Percentiles rank a stretch among this genome's conserved stretches.
These are phyloP conservation scores for Aurelia aurita complex sp. Pacific DNA, from an alignment of 30 jellyfish, hydroid and myxozoan genomes.

Conservation along the genomic window DNA sequence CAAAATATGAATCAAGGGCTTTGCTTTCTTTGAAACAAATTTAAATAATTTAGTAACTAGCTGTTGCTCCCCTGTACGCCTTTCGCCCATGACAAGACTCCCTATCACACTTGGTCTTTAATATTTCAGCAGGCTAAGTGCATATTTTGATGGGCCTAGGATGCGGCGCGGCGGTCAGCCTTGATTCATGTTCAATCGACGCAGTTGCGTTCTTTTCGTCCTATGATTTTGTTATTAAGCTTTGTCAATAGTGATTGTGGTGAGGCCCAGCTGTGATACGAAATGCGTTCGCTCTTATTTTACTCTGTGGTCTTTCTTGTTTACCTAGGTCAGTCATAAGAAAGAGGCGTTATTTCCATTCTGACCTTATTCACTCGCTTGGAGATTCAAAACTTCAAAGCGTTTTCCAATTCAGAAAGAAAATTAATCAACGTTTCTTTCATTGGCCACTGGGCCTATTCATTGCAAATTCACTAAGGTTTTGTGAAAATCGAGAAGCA, in stretches of 20 bases:
- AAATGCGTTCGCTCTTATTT: background rate
- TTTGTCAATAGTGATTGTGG: slow-evolving; percentile 11
- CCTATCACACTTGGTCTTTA: background rate
- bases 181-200: background rate
- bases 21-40: background rate
- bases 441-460: no score
- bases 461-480: no score
- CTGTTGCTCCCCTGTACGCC: background rate
- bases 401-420: no score
- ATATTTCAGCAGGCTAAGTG: background rate
- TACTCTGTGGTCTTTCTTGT: background rate
- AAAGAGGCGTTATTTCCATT: background rate
- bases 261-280: background rate
- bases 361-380: background rate
- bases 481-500: no score
- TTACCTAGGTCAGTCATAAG: slow-evolving; percentile 4
- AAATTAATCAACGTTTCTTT: no score
- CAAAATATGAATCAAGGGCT: background rate
- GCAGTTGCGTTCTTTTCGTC: background rate
- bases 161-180: background rate
- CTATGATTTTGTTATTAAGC: slow-evolving; percentile 7
- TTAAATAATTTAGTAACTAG: slow-evolving; percentile 16
- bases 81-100: background rate
- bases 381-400: background rate
- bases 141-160: slow-evolving; percentile 1